Conservation (phyloP, 2,888 invertebrate genomes). For the Anaspis maculata region DNA sequence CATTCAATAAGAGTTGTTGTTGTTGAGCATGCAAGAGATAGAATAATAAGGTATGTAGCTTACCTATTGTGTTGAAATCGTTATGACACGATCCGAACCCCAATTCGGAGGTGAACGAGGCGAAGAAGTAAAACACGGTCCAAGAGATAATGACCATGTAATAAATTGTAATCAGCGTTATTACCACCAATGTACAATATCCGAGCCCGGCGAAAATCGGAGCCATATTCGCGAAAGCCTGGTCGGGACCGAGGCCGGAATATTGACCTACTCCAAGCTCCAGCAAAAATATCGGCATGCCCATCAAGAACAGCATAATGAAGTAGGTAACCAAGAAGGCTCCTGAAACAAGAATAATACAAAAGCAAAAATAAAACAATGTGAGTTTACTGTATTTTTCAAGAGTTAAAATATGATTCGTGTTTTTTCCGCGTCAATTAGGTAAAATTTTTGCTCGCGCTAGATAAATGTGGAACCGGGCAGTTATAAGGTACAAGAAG, state of each 20-base stretch:
- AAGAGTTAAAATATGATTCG: neutral
- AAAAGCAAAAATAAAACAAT: slow-evolving; percentile 6
- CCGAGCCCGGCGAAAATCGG: slow-evolving; percentile 57
- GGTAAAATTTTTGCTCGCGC: too few relatives aligned
- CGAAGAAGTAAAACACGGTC: slow-evolving; percentile 66
- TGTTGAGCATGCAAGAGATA: too few relatives aligned
- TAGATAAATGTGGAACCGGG: too few relatives aligned
- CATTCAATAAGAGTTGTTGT: too few relatives aligned
- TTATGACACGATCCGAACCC: slow-evolving; percentile 64
- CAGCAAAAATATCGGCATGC: slow-evolving; percentile 71
- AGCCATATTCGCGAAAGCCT: slow-evolving; percentile 53
- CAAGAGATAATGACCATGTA: slow-evolving; percentile 76
- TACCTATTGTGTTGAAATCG: slow-evolving; percentile 51
- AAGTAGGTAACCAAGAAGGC: slow-evolving; percentile 69
- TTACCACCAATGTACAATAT: slow-evolving; percentile 60
- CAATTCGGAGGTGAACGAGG: slow-evolving; percentile 55
- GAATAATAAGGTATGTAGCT: too few relatives aligned
- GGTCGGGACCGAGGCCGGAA: slow-evolving; percentile 62
- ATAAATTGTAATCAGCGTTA: slow-evolving; percentile 64
- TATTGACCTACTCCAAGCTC: slow-evolving; percentile 76
- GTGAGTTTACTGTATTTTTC: slow-evolving; percentile 1
- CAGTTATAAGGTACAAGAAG: too few relatives aligned
- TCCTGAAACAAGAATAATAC: too few relatives aligned
- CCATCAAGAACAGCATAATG: slow-evolving; percentile 65
- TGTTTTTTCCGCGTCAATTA: too few relatives aligned